Evolutionary conservation across 2,797 vertebrate genomes (phyloP).

Genomic region (Sciurus carolinensis): DNA sequence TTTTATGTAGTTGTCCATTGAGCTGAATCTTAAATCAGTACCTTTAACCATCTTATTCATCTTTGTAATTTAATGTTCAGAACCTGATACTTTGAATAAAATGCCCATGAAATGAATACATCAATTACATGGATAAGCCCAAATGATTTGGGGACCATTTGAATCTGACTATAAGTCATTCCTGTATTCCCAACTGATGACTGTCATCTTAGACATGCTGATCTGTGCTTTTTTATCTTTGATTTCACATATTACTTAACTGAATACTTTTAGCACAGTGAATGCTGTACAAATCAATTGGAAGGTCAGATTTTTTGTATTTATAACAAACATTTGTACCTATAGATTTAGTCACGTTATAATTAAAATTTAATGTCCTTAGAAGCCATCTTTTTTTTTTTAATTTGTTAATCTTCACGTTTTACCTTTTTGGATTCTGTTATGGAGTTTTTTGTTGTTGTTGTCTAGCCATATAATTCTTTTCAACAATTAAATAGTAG

Average conservation of each 20-base stretch:
- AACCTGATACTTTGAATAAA: not conserved
- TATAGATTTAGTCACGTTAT: not conserved
- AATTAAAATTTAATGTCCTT: constrained; percentile 16
- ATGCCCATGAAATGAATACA: not conserved
- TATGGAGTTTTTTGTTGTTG: not conserved
- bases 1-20: not conserved
- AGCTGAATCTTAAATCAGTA: not conserved
- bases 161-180: constrained; percentile 28
- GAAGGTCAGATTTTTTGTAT: not conserved
- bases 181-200: not conserved
- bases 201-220: constrained; percentile 15
- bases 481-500: not conserved
- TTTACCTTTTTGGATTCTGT: not conserved
- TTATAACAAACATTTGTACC: not conserved
- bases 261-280: not conserved
- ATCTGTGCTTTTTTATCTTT: constrained; percentile 32
- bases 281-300: constrained; percentile 9
- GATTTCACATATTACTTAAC: not conserved
- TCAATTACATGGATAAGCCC: not conserved
- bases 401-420: too few relatives aligned
- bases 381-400: not conserved
- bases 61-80: not conserved
- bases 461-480: constrained; percentile 24
- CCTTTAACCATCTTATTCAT: not conserved
- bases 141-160: constrained; percentile 10